These are phyloP conservation scores for Gymnogyps californianus DNA, from an alignment of 2,113 vertebrate genomes.

Conservation along the genomic window DNA sequence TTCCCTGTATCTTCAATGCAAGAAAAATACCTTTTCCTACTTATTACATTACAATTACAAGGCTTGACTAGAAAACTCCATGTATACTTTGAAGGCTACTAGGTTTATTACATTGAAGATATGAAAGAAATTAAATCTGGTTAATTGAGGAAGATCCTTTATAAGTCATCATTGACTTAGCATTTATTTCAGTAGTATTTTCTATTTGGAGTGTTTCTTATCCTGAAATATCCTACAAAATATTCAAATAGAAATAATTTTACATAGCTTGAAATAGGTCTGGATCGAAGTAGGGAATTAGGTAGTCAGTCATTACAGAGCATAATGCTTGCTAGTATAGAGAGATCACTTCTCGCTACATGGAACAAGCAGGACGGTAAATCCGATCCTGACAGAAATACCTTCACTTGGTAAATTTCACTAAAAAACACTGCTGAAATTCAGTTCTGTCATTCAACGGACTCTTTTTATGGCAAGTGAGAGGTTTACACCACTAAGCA, in stretches of 20 bases:
- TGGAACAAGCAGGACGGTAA: not conserved
- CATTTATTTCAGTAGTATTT: not conserved
- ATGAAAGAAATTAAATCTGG: not conserved
- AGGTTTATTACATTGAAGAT: not conserved
- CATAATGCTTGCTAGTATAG: not conserved
- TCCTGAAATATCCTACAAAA: not conserved
- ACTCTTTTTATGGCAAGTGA: not conserved
- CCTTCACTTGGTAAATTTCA: not conserved
- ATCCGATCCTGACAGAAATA: not conserved
- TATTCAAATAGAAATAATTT: not conserved
- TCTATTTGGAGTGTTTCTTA: not conserved
- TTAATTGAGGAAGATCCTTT: not conserved
- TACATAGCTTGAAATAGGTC: not conserved
- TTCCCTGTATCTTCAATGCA: not conserved
- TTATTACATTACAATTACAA: not conserved
- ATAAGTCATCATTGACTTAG: not conserved
- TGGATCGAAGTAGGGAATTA: not conserved
- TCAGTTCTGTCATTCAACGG: not conserved
- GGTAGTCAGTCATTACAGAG: not conserved
- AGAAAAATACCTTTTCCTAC: not conserved
- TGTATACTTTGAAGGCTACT: not conserved
- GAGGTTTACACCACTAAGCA: not conserved
- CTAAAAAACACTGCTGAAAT: not conserved
- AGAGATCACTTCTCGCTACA: not conserved
- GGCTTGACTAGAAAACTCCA: not conserved